Percentiles rank a stretch among this genome's conserved stretches.
Conservation (phyloP, 2,888 invertebrate species). For the Conus canariensis region DNA sequence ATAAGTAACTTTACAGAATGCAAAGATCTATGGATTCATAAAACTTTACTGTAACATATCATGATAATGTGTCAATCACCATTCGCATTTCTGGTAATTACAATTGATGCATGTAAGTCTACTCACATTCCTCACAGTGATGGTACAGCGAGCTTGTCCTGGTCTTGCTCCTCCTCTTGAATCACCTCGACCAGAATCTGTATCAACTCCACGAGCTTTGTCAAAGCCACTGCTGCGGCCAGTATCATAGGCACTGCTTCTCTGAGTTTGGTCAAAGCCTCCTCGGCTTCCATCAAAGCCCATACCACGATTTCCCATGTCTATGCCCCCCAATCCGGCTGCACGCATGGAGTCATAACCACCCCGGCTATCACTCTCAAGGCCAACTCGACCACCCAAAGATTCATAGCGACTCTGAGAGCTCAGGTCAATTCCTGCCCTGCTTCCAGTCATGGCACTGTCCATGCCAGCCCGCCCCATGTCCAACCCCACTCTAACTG, state of each 20-base stretch:
- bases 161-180: slow-evolving; percentile 44
- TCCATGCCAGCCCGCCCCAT: slow-evolving; percentile 40
- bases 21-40: no score
- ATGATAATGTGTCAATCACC: no score
- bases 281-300: slow-evolving; percentile 24
- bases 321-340: neutral
- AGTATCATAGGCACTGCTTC: slow-evolving; percentile 21
- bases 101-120: neutral
- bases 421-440: slow-evolving; percentile 45
- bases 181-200: slow-evolving; percentile 1
- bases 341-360: neutral
- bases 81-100: no score
- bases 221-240: slow-evolving; percentile 34
- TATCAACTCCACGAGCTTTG: slow-evolving; percentile 11
- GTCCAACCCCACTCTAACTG: slow-evolving; percentile 46
- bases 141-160: slow-evolving; percentile 79
- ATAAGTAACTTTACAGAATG: no score
- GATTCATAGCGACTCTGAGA: slow-evolving; percentile 22
- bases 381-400: neutral
- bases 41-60: no score
- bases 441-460: slow-evolving; percentile 37
- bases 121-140: slow-evolving; percentile 86
- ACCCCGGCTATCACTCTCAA: neutral
- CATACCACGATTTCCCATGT: slow-evolving; percentile 26
- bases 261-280: slow-evolving; percentile 8